Conservation (phyloP, 2,888 invertebrate species). For the Heliconius erato region DNA sequence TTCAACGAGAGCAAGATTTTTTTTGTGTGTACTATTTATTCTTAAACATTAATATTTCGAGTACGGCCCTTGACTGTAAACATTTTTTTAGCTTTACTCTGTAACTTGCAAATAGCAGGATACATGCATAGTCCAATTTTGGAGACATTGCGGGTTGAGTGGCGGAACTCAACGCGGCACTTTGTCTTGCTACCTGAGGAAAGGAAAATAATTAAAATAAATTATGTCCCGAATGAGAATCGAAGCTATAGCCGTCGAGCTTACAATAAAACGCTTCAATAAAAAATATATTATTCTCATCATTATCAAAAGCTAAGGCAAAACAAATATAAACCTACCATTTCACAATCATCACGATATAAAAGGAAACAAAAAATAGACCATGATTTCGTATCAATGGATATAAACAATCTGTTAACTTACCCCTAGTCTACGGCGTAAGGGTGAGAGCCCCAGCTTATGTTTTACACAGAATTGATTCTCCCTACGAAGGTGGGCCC, state of each 20-base stretch:
- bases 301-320: no score
- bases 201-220: not conserved
- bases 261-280: no score
- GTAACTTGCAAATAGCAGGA: not conserved
- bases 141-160: not conserved
- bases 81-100: not conserved
- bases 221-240: not conserved
- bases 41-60: not conserved
- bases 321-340: no score
- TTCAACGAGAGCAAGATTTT: no score
- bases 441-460: slow-evolving; percentile 57
- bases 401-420: slow-evolving; percentile 55
- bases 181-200: not conserved
- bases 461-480: slow-evolving; percentile 74
- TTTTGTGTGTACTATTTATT: no score
- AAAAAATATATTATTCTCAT: no score
- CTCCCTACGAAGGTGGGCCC: slow-evolving; percentile 56
- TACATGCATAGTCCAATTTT: not conserved
- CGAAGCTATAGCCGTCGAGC: not conserved
- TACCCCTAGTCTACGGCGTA: slow-evolving; percentile 60
- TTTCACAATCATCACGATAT: no score
- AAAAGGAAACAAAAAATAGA: not conserved
- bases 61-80: not conserved
- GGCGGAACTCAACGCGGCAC: not conserved
- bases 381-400: slow-evolving; percentile 55